These are phyloP conservation scores for Apostichopus californicus DNA, from an alignment of 35 echinoderm and acorn worm genomes.

Conservation along the genomic window DNA sequence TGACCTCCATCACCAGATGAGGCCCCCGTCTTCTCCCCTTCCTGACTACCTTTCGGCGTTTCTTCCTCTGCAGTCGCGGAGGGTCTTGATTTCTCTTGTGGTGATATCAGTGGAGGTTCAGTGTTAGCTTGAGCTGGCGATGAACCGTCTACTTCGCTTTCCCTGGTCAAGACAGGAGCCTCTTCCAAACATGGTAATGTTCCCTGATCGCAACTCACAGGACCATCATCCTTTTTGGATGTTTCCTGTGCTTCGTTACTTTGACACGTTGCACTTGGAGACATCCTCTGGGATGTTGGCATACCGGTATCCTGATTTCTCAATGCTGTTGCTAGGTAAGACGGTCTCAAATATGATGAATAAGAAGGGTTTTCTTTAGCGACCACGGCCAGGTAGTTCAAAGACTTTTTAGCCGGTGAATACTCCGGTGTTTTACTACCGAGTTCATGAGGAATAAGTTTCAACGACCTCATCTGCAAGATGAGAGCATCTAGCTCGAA, in stretches of 20 bases:
- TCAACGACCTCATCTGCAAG: slow-evolving; percentile 69
- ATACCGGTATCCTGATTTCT: slow-evolving; percentile 53
- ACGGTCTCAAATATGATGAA: slow-evolving; percentile 85
- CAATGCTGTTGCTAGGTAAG: slow-evolving; percentile 81
- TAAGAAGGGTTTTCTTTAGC: slow-evolving; percentile 80
- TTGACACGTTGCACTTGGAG: background rate
- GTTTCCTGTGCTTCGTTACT: background rate
- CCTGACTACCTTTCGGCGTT: background rate
- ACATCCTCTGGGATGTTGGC: background rate
- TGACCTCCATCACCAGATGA: background rate
- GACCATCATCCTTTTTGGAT: background rate
- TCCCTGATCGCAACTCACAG: background rate
- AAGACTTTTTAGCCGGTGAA: slow-evolving; percentile 36
- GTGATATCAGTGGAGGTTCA: slow-evolving; percentile 39
- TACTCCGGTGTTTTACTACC: background rate
- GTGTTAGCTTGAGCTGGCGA: background rate
- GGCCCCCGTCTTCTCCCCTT: background rate
- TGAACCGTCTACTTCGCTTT: slow-evolving; percentile 21
- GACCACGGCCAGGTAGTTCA: slow-evolving; percentile 72
- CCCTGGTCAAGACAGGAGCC: slow-evolving; percentile 41
- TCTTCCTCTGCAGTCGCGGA: background rate
- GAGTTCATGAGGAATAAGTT: slow-evolving; percentile 48
- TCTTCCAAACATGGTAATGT: slow-evolving; percentile 23
- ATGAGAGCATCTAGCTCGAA: slow-evolving; percentile 94
- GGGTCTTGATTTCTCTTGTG: slow-evolving; percentile 26